Evolutionary conservation across 2,113 vertebrate species (phyloP), one percentile per base, ranked within the genome.

Genomic region (Siniperca knerii): DNA sequence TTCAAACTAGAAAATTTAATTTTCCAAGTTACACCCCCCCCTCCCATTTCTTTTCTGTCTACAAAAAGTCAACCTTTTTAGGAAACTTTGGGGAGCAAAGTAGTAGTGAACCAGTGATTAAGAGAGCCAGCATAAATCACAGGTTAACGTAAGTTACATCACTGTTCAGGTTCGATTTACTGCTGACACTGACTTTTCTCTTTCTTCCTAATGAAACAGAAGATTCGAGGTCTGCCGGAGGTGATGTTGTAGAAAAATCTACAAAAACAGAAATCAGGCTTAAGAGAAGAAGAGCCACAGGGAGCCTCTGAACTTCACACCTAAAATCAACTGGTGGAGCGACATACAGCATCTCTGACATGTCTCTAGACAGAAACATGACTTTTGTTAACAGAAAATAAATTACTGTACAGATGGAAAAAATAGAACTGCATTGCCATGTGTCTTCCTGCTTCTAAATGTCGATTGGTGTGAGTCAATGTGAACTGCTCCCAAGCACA

Each of bases 161-260:
- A 81, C 58, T 60, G 29, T 25, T 83, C 11, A 54, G 44, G 48
- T 79, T 71, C 40, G 7, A 79, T 87, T 50, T n/a, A 54, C 71
- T 54, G 54, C 65, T 37, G 44, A 54, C 77, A 48, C 73, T 46
- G 37, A 77, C 54, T 70, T 62, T 50, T 86, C 52, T 87, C 64
- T 80, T 15, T 90, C 74, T 55, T 58, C 20, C 77, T 90, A 76
- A 86, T 87, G 57, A 82, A 83, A 88, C 89, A 92, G 93, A 92
- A 88, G 86, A 91, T 94, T 61, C 76, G 92, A 75, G 75, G 64
- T 72, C 76, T 93, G 82, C 92, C 92, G 0, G 90, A 89, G 85
- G 87, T 81, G 74, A 65, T 81, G 86, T 46, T 90, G 88, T 91
- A 87, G 78, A 65, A 42, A 35, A 76, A 52, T 40, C 50, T 5